phyloP scores from a whole-genome alignment of 1,140 invertebrate genomes.

The Diuraphis noxia region DNA sequence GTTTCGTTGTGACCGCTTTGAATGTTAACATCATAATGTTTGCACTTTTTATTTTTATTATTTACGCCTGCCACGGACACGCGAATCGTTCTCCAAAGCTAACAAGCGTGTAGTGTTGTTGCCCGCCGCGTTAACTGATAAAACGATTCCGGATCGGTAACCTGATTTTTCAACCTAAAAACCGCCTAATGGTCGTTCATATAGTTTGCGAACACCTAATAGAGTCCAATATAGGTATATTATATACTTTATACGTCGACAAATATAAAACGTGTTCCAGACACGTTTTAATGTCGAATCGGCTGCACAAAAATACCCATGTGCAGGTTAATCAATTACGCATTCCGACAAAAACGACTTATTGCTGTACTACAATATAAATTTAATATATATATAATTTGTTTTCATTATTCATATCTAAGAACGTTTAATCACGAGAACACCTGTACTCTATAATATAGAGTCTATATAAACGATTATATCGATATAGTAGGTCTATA shows the following conservation, averaged over 20 bases:
- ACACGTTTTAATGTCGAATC: background rate
- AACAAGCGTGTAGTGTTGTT: conserved; percentile 12
- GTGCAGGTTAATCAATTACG: background rate
- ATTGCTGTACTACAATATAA: background rate
- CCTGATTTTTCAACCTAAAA: conserved; percentile 36
- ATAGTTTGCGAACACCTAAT: background rate
- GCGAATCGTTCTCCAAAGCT: conserved; percentile 4
- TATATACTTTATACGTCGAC: background rate
- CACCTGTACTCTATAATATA: background rate
- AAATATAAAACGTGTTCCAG: background rate
- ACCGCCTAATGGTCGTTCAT: background rate
- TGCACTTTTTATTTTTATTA: background rate
- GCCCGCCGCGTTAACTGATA: background rate
- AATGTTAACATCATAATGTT: conserved; percentile 2
- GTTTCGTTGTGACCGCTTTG: background rate
- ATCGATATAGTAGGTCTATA: background rate
- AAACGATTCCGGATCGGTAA: conserved; percentile 15
- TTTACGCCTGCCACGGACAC: background rate
- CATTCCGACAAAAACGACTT: background rate
- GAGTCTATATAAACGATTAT: background rate
- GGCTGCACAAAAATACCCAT: background rate
- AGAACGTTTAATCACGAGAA: background rate
- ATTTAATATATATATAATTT: background rate
- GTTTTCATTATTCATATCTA: background rate
- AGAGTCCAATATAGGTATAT: background rate